Evolutionary conservation across 2,888 invertebrate species (phyloP), one percentile per base, ranked within the genome.

Genomic region (Ichneumon xanthorius): DNA sequence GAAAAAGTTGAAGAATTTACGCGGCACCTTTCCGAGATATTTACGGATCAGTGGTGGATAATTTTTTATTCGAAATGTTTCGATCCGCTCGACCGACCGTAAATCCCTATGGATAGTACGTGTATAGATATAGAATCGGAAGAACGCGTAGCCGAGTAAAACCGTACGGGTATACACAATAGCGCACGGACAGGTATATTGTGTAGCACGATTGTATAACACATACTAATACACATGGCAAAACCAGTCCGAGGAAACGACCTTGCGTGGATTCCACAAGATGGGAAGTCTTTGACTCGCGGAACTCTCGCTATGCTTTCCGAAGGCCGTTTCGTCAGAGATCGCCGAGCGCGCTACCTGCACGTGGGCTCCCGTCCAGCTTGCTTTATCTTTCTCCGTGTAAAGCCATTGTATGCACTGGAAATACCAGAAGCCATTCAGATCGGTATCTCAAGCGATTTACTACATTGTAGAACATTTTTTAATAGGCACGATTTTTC

Each of bases 271-370:
- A 85, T 77, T 85, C 82, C 85, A 68, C 80, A 71, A 85, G 85
- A 82, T 85, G 85, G 85, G 80, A 82, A 82, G 85, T 85, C 85
- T 85, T 85, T 85, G 85, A 85, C 85, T 85, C 76, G 80, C 82
- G 85, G 85, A 85, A 85, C 80, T 83, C 83, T 71, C 79, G 70
- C 55, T 85, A n/a, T 63, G 50, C 40, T 14, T 33, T 30, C 45
- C 80, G 85, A 85, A 85, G 85, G 85, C 37, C 85, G 40, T 63
- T 82, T 73, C 67, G 80, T 80, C 76, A 48, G 45, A 76, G 71
- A 26, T 45, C 70, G 67, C 30, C 58, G 75, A 40, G 68, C 73
- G 67, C 22, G 72, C 70, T 53, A 55, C 33, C 73, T 80, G 65
- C 82, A 80, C 85, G 82, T 81, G 81, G 81, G 53, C 61, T 65